Base-by-base conservation (phyloP, 2,113 vertebrate species). In the Limnothrissa miodon region DNA sequence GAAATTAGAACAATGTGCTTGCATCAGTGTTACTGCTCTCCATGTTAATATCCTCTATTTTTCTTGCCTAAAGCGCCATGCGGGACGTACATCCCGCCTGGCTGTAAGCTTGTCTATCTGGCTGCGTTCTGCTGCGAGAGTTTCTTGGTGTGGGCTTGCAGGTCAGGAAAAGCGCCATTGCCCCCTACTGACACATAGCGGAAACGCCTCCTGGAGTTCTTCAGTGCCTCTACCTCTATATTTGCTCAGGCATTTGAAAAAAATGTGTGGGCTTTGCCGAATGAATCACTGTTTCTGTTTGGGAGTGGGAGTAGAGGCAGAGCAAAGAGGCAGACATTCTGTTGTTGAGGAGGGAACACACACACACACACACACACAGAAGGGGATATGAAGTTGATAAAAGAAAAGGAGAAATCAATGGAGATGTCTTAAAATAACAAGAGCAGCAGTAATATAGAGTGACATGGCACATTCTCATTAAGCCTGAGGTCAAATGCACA, bases 321-420 rank as follows among this genome's bases (percentile, higher is more conserved):
- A 70, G 79, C 74, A 78, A 79, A 48, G 80, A 86, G 81, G 83
- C 78, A 82, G 82, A 78, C 80, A 78, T 82, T 87, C 82, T 66
- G 46, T 56, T 78, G 81, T 80, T 66, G 78, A 51, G 62, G 21
- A 36, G 62, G 36, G 25, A 17, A 81, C 80, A 39, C 80, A 81
- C 80, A 62, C 80, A 81, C 80, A 42, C 33, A 66, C 53, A 44
- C 80, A 59, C 51, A n/a, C 80, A 81, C 25, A 42, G 23, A 29
- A 80, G 81, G 85, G 85, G 66, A 74, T 74, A 11, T 74, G 66
- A 74, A 74, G 13, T 74, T 74, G 25, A 74, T 74, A 36, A 74
- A 74, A 74, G 11, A 74, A 36, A 88, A 36, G 51, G 82, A 51
- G 84, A 70, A 91, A 92, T 92, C 91, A 87, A 91, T 92, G 91